These are phyloP conservation scores for Ochropleura plecta DNA, from an alignment of 2,888 invertebrate genomes.

Conservation along the genomic window DNA sequence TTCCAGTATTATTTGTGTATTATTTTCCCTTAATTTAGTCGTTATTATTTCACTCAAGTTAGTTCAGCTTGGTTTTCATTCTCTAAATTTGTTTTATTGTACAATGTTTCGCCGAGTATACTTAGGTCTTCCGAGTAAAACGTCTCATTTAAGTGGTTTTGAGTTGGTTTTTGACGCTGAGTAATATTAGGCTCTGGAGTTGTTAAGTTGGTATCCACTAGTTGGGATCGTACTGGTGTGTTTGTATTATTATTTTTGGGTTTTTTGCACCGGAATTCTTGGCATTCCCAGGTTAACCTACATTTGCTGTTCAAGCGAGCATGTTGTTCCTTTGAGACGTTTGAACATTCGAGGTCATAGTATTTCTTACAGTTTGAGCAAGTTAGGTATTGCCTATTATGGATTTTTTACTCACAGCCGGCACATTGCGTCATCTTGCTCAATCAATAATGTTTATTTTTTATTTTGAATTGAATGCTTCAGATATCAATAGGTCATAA, in stretches of 20 bases:
- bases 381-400: background rate
- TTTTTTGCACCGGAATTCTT: slow-evolving; percentile 24
- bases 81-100: background rate
- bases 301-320: background rate
- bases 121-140: slow-evolving; percentile 7
- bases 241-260: slow-evolving; percentile 18
- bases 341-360: background rate
- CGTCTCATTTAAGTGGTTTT: background rate
- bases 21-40: slow-evolving; percentile 26
- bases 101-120: slow-evolving; percentile 18
- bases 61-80: background rate
- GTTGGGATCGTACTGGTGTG: slow-evolving; percentile 10
- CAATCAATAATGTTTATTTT: no score
- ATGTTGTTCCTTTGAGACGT: background rate
- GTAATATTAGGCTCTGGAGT: background rate
- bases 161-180: background rate
- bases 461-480: no score
- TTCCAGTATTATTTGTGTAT: slow-evolving; percentile 16
- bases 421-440: background rate
- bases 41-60: slow-evolving; percentile 25
- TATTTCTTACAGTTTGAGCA: background rate
- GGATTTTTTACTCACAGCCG: background rate
- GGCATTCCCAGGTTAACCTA: slow-evolving; percentile 20
- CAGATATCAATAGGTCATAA: no score
- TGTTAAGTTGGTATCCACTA: background rate